These are phyloP conservation scores for Porites lobata DNA, from an alignment of 92 coral and sea anemone genomes.

Conservation along the genomic window DNA sequence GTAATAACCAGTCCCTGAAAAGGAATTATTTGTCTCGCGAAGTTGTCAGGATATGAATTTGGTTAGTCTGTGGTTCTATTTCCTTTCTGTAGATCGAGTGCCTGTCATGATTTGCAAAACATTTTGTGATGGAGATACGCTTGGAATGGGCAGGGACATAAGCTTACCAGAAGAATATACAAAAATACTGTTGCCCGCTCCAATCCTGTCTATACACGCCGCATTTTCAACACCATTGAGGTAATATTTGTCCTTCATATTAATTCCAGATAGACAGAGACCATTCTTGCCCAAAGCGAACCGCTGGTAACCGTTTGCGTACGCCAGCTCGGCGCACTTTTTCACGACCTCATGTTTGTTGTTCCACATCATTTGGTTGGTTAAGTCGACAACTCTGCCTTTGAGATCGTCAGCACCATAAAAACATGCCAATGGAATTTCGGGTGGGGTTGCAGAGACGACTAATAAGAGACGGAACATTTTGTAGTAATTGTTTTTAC, in stretches of 20 bases:
- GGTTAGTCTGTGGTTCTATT: no score
- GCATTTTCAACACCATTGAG: background rate
- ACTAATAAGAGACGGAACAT: background rate
- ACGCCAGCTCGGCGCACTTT: slow-evolving; percentile 53
- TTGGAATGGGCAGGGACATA: no score
- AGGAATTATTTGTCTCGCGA: no score
- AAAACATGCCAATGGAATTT: slow-evolving; percentile 39
- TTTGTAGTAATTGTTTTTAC: no score
- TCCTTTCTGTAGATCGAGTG: no score
- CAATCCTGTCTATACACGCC: slow-evolving; percentile 58
- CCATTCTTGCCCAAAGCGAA: slow-evolving; percentile 65
- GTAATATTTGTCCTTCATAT: slow-evolving; percentile 33
- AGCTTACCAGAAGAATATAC: slow-evolving; percentile 68
- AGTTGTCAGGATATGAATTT: no score
- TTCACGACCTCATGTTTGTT: slow-evolving; percentile 38
- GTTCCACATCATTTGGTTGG: slow-evolving; percentile 37
- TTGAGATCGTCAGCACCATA: slow-evolving; percentile 12
- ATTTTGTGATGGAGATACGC: no score
- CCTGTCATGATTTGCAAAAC: no score
- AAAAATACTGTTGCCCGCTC: slow-evolving; percentile 36
- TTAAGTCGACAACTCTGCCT: slow-evolving; percentile 45
- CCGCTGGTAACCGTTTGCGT: slow-evolving; percentile 23
- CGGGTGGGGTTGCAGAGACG: slow-evolving; percentile 21
- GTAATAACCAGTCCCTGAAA: no score
- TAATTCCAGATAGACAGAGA: slow-evolving; percentile 19